A percentile compares a stretch with the other conserved stretches of the same genome.
phyloP scores from a whole-genome alignment of 1,140 invertebrate genomes.

The Drosophila paulistorum region DNA sequence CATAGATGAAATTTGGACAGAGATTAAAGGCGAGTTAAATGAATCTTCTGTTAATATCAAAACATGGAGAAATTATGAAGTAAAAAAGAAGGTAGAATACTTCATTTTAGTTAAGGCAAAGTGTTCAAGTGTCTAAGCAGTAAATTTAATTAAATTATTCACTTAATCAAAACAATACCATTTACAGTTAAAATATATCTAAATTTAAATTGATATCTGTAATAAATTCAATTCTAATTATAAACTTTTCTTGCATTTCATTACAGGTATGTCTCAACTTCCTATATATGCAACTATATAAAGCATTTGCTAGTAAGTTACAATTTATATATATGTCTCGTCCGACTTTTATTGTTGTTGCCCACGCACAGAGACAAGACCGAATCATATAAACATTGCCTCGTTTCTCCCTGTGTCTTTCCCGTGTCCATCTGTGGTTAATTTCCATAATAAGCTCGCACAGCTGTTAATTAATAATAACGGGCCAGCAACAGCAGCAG shows the following conservation, averaged over 20 bases:
- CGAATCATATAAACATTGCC: slow-evolving; percentile 35
- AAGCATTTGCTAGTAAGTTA: slow-evolving; percentile 13
- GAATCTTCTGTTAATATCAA: too few relatives aligned
- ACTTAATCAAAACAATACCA: neutral
- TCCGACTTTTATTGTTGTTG: slow-evolving; percentile 10
- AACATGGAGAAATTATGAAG: too few relatives aligned
- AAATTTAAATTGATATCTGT: neutral
- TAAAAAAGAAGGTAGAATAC: too few relatives aligned
- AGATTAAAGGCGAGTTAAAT: neutral
- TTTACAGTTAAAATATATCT: neutral
- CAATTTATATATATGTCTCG: slow-evolving; percentile 35
- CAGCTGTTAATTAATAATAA: slow-evolving; percentile 81
- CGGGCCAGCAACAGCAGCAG: slow-evolving; percentile 65
- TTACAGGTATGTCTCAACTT: slow-evolving; percentile 55
- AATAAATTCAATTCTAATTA: slow-evolving; percentile 7
- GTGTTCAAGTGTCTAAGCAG: too few relatives aligned
- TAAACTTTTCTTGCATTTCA: slow-evolving; percentile 22
- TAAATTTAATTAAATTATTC: too few relatives aligned
- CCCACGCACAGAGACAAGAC: neutral
- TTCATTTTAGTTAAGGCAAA: too few relatives aligned
- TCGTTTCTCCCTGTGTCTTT: neutral
- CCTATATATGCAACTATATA: slow-evolving; percentile 29
- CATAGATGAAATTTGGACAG: neutral
- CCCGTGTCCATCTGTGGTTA: slow-evolving; percentile 51
- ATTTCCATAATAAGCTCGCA: slow-evolving; percentile 75